Percentiles rank a stretch among this genome's conserved stretches.
These are phyloP conservation scores for Zoroaster sp. DNA, from an alignment of 53 echinoderm and acorn worm species.

Conservation along the genomic window DNA sequence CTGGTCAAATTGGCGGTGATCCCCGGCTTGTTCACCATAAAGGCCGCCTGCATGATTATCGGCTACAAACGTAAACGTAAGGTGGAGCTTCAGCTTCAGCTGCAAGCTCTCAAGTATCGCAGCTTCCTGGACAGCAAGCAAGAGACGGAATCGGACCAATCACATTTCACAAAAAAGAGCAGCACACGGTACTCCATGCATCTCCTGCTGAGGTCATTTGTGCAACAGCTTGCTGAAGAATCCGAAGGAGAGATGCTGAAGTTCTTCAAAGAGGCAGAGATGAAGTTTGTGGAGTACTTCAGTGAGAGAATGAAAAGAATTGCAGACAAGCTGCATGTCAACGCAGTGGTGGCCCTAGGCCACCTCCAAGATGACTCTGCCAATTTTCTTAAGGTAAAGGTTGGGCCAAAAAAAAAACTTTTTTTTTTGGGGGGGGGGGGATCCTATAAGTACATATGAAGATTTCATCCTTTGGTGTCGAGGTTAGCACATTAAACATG, in stretches of 20 bases:
- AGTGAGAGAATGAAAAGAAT: slow-evolving; percentile 63
- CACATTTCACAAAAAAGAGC: neutral
- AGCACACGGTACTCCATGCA: slow-evolving; percentile 77
- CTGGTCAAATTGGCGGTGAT: slow-evolving; percentile 81
- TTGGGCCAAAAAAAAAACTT: too few species aligned
- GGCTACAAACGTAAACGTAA: slow-evolving; percentile 63
- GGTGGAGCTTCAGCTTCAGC: slow-evolving; percentile 82
- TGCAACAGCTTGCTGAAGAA: slow-evolving; percentile 65
- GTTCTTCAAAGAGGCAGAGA: slow-evolving; percentile 66
- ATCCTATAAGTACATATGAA: too few species aligned
- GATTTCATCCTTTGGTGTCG: too few species aligned
- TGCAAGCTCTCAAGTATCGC: slow-evolving; percentile 81
- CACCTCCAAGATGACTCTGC: slow-evolving; percentile 69
- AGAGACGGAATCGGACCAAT: slow-evolving; percentile 10
- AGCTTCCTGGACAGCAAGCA: slow-evolving; percentile 88
- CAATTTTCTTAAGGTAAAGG: slow-evolving; percentile 60
- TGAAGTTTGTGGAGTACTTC: slow-evolving; percentile 71
- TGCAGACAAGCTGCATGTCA: slow-evolving; percentile 63
- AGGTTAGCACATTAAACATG: too few species aligned
- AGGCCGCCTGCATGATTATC: slow-evolving; percentile 84
- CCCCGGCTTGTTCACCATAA: slow-evolving; percentile 86
- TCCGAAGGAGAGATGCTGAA: slow-evolving; percentile 44
- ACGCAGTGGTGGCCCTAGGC: slow-evolving; percentile 55
- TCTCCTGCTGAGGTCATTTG: slow-evolving; percentile 85
- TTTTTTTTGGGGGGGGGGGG: too few species aligned